Conservation (phyloP, 2,797 vertebrate species). For the Mus minutoides region DNA sequence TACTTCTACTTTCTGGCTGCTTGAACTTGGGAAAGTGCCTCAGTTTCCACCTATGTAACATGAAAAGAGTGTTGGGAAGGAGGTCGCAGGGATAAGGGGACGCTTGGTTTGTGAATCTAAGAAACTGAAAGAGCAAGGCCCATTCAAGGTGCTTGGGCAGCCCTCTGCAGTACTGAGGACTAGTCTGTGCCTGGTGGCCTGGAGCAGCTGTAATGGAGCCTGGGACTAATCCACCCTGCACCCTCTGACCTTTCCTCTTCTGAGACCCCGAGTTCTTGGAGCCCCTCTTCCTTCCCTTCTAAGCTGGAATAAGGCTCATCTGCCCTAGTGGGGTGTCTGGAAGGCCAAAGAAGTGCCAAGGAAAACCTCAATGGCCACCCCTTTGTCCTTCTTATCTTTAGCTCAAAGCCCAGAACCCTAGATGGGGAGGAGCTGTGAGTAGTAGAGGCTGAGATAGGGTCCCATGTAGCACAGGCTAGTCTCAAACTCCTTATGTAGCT, state of each 20-base stretch:
- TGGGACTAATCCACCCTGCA: neutral
- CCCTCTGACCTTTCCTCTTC: neutral
- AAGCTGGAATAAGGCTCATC: neutral
- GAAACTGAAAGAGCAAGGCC: neutral
- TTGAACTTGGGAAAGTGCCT: neutral
- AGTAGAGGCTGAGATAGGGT: neutral
- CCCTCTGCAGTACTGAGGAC: too few relatives aligned
- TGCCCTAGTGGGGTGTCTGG: neutral
- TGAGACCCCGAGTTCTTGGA: neutral
- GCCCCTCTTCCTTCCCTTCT: neutral
- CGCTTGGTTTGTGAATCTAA: neutral
- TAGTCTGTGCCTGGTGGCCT: neutral
- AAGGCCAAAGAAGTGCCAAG: conserved; percentile 12
- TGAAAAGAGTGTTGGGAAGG: neutral
- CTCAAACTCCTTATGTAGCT: neutral
- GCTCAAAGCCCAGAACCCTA: neutral
- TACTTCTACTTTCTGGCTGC: conserved; percentile 2
- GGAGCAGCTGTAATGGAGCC: neutral
- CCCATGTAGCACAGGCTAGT: neutral
- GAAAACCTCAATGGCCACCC: neutral
- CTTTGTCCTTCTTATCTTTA: neutral
- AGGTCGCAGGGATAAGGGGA: neutral
- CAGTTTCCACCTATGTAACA: neutral
- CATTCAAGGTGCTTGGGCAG: neutral
- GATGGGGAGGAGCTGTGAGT: neutral